Percentiles rank a stretch among this genome's conserved stretches.
These are phyloP conservation scores for Jacana jacana DNA, from an alignment of 2,113 vertebrate species.

Conservation along the genomic window DNA sequence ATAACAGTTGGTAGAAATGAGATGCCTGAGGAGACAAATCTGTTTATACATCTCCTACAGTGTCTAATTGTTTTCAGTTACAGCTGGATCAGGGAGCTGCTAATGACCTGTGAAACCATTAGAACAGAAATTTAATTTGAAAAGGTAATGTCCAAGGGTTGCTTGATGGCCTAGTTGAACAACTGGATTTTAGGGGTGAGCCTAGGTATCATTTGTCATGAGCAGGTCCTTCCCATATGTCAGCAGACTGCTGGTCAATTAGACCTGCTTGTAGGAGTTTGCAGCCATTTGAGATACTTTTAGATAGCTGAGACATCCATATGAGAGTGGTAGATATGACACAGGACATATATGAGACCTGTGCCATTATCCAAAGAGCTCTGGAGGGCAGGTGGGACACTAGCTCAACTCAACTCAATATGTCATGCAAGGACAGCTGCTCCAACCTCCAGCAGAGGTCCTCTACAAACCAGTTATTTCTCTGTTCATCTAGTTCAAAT, in stretches of 20 bases:
- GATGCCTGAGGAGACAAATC: not conserved
- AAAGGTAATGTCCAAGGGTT: not conserved
- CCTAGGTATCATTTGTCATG: not conserved
- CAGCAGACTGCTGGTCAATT: not conserved
- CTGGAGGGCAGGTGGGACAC: not conserved
- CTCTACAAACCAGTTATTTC: not conserved
- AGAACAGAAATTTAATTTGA: not conserved
- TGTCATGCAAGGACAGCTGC: not conserved
- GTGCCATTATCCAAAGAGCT: not conserved
- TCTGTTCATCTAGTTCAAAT: not conserved
- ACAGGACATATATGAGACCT: not conserved
- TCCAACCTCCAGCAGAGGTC: not conserved
- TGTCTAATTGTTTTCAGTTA: not conserved
- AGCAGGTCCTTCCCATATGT: not conserved
- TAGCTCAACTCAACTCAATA: not conserved
- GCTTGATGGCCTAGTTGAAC: not conserved
- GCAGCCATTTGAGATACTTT: not conserved
- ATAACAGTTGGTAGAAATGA: not conserved
- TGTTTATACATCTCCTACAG: not conserved
- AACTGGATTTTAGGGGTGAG: not conserved
- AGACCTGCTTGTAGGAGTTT: not conserved
- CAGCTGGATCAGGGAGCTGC: not conserved
- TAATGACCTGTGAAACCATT: not conserved
- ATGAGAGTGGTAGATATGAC: not conserved
- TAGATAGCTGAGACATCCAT: not conserved